Evolutionary conservation across 1,140 invertebrate species (phyloP).

Genomic region (Bombus confusus): DNA sequence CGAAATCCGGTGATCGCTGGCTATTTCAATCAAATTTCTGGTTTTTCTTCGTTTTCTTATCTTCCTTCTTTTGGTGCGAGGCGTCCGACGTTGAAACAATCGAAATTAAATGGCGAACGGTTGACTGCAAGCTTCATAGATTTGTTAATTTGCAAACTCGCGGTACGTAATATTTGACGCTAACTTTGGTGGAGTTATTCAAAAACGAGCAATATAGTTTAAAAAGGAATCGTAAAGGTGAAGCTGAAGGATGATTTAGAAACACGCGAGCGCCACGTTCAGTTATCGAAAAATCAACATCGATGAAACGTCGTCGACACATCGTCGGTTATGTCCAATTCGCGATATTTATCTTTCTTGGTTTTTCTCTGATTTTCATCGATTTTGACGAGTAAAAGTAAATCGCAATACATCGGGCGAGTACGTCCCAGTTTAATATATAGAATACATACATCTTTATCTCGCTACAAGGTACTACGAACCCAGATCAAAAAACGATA

Average conservation of each 20-base stretch:
- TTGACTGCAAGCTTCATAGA: neutral
- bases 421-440: slow-evolving; percentile 64
- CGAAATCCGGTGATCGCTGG: neutral
- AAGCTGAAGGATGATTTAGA: no score
- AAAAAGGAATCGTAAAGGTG: neutral
- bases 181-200: neutral
- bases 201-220: neutral
- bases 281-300: neutral
- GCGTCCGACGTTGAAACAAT: neutral
- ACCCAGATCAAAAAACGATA: slow-evolving; percentile 51
- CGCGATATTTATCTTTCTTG: neutral
- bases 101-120: neutral
- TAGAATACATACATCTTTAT: slow-evolving; percentile 66
- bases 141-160: neutral
- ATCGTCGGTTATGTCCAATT: neutral
- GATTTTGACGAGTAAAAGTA: slow-evolving; percentile 9
- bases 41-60: neutral
- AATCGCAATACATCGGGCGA: slow-evolving; percentile 63
- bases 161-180: neutral
- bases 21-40: neutral
- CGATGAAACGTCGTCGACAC: neutral
- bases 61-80: neutral
- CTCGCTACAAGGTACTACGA: slow-evolving; percentile 61
- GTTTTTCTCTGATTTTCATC: slow-evolving; percentile 1
- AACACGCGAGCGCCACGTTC: neutral